Conservation (phyloP, 2,113 vertebrate genomes). For the Phalacrocorax pelagicus region DNA sequence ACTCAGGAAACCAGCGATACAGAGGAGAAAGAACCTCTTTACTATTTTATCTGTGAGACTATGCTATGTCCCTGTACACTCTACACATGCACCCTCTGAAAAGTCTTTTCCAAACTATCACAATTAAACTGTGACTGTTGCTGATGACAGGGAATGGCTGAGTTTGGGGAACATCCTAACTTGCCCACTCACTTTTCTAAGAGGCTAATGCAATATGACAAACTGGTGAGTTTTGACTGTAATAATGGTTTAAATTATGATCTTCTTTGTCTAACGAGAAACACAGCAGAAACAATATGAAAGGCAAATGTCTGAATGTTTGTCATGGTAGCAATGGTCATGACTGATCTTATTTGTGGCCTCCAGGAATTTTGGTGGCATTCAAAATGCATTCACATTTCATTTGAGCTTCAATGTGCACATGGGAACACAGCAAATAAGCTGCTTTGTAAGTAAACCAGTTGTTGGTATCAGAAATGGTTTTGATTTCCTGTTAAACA, state of each 20-base stretch:
- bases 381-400: background rate
- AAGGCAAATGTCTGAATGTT: background rate
- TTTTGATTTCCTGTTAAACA: background rate
- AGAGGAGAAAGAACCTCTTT: background rate
- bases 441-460: background rate
- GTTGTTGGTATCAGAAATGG: background rate
- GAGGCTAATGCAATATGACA: background rate
- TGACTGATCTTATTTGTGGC: background rate
- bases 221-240: background rate
- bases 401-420: background rate
- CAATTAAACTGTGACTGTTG: background rate
- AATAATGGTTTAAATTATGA: background rate
- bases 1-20: background rate
- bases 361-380: background rate
- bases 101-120: background rate
- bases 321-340: accelerated
- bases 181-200: background rate
- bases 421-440: background rate
- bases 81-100: background rate
- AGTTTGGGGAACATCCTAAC: background rate
- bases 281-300: background rate
- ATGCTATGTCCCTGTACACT: accelerated
- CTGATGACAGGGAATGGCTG: background rate
- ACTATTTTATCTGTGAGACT: background rate
- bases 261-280: background rate